Conservation (phyloP, 2,797 vertebrate genomes). For the Falco columbarius region DNA sequence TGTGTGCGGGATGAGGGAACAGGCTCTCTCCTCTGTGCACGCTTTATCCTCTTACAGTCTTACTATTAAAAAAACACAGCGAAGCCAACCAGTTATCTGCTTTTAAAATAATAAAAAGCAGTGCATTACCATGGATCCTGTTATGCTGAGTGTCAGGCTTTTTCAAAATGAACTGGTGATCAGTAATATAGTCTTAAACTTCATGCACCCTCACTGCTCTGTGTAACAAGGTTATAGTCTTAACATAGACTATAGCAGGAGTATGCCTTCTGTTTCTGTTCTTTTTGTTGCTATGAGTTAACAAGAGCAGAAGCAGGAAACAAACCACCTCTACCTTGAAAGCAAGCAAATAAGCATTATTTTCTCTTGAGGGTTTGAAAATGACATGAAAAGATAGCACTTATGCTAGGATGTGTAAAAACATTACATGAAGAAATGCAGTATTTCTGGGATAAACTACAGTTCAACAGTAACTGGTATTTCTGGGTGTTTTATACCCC, state of each 20-base stretch:
- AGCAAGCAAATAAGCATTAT: conserved; percentile 14
- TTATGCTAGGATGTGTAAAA: neutral
- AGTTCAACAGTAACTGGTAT: neutral
- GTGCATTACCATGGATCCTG: neutral
- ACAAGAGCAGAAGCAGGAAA: conserved; percentile 33
- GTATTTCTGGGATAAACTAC: neutral
- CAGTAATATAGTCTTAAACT: neutral
- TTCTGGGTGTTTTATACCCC: neutral
- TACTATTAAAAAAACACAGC: neutral
- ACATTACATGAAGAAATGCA: neutral
- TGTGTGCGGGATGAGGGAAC: neutral
- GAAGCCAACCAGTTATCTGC: neutral
- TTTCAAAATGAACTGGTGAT: neutral
- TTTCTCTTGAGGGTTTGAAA: conserved; percentile 1
- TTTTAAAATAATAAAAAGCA: neutral
- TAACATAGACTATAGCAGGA: neutral
- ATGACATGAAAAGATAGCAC: neutral
- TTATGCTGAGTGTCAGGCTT: neutral
- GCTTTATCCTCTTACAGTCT: neutral
- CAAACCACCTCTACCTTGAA: conserved; percentile 12
- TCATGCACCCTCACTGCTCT: neutral
- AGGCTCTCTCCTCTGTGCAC: neutral
- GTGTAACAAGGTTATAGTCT: neutral
- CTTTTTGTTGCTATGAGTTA: conserved; percentile 51
- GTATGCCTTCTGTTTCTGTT: neutral